phyloP scores from a whole-genome alignment of 2,113 vertebrate species.

The Speoplatyrhinus poulsoni region DNA sequence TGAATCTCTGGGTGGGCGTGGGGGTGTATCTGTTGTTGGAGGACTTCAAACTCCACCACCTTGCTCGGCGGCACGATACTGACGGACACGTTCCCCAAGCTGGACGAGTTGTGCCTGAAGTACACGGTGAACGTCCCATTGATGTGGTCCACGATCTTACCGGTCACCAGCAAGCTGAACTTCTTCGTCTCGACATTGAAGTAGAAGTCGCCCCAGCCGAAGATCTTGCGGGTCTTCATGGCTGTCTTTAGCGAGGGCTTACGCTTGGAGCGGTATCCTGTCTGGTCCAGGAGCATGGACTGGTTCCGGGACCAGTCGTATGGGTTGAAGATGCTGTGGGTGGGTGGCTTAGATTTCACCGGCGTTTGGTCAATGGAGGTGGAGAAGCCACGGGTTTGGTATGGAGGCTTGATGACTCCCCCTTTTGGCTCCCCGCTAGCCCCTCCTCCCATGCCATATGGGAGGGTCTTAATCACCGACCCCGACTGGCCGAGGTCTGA shows the following conservation, averaged over 20 bases:
- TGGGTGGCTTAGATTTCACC: constrained; percentile 77
- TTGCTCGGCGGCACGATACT: constrained; percentile 93
- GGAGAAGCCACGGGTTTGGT: constrained; percentile 77
- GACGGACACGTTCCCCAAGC: constrained; percentile 90
- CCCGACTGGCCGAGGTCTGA: constrained; percentile 79
- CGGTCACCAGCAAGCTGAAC: constrained; percentile 85
- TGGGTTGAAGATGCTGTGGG: constrained; percentile 72
- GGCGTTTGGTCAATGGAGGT: constrained; percentile 72
- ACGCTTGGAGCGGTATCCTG: constrained; percentile 81
- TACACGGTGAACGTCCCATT: constrained; percentile 98
- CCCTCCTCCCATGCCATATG: constrained; percentile 72
- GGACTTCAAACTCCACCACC: constrained; percentile 89
- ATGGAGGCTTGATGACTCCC: constrained; percentile 75
- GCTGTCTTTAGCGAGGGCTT: constrained; percentile 87
- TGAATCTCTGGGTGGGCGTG: constrained; percentile 83
- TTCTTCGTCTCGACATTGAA: constrained; percentile 91
- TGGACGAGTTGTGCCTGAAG: constrained; percentile 96
- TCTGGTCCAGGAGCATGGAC: constrained; percentile 73
- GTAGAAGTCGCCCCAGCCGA: constrained; percentile 98
- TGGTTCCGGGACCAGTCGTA: constrained; percentile 83
- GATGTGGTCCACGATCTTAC: constrained; percentile 94
- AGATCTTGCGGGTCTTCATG: constrained; percentile 92
- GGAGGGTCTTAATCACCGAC: constrained; percentile 78
- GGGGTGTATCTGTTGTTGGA: constrained; percentile 80
- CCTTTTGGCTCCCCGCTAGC: constrained; percentile 46